A percentile compares a stretch with the other conserved stretches of the same genome.
Evolutionary conservation across 2,888 invertebrate species (phyloP).

Genomic region (Rhimphoctona megacephalus): DNA sequence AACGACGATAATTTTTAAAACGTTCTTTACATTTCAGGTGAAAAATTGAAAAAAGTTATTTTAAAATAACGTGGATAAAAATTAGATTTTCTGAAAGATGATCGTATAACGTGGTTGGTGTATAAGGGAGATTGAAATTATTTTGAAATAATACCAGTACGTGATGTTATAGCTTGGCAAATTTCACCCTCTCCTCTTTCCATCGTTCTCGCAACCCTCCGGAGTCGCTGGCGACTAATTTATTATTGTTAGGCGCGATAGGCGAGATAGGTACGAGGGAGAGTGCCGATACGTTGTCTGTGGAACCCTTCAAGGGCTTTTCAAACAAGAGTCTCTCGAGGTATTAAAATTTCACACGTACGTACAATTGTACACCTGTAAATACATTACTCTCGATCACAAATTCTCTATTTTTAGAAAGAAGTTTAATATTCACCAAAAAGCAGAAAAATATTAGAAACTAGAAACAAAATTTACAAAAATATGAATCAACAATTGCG

Average conservation of each 20-base stretch:
- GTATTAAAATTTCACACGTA: constrained; percentile 6
- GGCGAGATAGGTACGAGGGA: constrained; percentile 8
- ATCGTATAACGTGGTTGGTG: constrained; percentile 2
- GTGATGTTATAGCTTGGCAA: constrained; percentile 8
- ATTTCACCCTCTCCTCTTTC: constrained; percentile 17
- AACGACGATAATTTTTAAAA: no score
- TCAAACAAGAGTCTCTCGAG: constrained; percentile 26
- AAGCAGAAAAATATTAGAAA: background rate
- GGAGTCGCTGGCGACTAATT: constrained; percentile 46
- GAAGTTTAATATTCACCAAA: background rate
- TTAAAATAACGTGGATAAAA: constrained; percentile 25
- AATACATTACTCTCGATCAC: background rate
- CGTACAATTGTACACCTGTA: constrained; percentile 22
- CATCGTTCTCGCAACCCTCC: constrained; percentile 18
- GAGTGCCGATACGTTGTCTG: constrained; percentile 31
- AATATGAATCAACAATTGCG: background rate
- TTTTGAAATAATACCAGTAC: constrained; percentile 50
- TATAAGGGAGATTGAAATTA: constrained; percentile 48
- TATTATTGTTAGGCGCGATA: constrained; percentile 46
- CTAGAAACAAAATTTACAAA: background rate
- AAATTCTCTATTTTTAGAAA: background rate
- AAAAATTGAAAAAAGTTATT: background rate
- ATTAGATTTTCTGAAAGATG: constrained; percentile 35
- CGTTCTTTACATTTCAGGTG: background rate
- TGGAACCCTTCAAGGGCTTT: constrained; percentile 36